Base-by-base conservation (phyloP, 2,888 invertebrate genomes). In the Encarsia formosa region DNA sequence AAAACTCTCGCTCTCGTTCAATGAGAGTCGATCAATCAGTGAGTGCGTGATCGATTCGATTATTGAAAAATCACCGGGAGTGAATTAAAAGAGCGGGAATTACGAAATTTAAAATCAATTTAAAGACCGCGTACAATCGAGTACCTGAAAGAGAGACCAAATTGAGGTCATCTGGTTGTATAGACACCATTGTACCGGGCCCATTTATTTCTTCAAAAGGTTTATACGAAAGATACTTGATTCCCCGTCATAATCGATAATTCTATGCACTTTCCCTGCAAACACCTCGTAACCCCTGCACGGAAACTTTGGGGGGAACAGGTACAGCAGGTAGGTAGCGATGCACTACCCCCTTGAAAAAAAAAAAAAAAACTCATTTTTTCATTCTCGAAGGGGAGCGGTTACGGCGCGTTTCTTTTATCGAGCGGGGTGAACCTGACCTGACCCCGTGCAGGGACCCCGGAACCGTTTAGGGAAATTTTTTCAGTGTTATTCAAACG, bases 381-480 rank as follows among this genome's bases (percentile, higher is more conserved):
- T n/a, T n/a, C n/a, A n/a, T n/a, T n/a, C n/a, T n/a, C n/a, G n/a
- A n/a, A n/a, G n/a, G n/a, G n/a, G n/a, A n/a, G n/a, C n/a, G 65
- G 63, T 66, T 66, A 65, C 69, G n/a, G n/a, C 65, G 65, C 61
- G 64, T 68, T 69, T 65, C 70, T 66, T 73, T 72, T 71, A 71
- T 73, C 68, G 68, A 70, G 67, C 66, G 66, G 65, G 41, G 26
- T 41, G 34, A 59, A 61, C 60, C 58, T 57, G 63, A 63, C 66
- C 70, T 67, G 66, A 37, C 29, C 37, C 42, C 13, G 9, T 29
- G 16, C 16, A 6, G n/a, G 38, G 42, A 16, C 48, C 51, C 52
- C 45, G 68, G 63, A 68, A 71, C 70, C 71, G 70, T 73, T 73
- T 72, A 73, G 71, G 69, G 63, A 73, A 73, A 73, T 73, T 71